Evolutionary conservation across 2,113 vertebrate genomes (phyloP).

Genomic region (Mesocricetus auratus): DNA sequence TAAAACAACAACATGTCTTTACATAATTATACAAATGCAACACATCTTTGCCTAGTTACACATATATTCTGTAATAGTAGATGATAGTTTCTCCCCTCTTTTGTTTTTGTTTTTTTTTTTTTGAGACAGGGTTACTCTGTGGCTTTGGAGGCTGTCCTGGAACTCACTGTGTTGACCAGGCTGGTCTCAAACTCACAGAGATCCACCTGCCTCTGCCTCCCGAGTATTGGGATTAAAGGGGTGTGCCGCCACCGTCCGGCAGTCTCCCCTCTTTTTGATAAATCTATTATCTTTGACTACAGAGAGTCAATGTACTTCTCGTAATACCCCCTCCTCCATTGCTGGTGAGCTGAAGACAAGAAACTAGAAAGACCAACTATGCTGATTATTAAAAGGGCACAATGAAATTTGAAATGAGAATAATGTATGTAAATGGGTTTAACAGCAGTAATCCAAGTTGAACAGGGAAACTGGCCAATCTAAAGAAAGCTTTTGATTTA

Average conservation of each 20-base stretch:
- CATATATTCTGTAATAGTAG: neutral
- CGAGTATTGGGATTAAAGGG: too few species aligned
- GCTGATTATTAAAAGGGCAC: neutral
- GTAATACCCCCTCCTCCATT: neutral
- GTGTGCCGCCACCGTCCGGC: too few species aligned
- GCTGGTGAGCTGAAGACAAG: neutral
- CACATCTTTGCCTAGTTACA: neutral
- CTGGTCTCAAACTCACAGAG: too few species aligned
- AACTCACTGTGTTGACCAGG: too few species aligned
- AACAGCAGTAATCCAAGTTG: neutral
- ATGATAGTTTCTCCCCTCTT: neutral
- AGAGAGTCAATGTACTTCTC: constrained; percentile 3
- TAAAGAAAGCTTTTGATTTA: neutral
- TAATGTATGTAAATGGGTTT: neutral
- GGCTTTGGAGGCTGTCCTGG: too few species aligned
- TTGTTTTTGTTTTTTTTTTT: too few species aligned
- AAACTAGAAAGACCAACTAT: neutral
- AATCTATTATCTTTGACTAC: neutral
- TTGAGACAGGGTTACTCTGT: too few species aligned
- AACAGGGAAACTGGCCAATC: neutral
- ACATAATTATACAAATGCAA: neutral
- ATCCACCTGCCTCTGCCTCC: too few species aligned
- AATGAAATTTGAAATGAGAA: constrained; percentile 33
- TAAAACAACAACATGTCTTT: neutral
- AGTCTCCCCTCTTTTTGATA: neutral